Evolutionary conservation across 1,140 invertebrate species (phyloP).

Genomic region (Hestina assimilis): DNA sequence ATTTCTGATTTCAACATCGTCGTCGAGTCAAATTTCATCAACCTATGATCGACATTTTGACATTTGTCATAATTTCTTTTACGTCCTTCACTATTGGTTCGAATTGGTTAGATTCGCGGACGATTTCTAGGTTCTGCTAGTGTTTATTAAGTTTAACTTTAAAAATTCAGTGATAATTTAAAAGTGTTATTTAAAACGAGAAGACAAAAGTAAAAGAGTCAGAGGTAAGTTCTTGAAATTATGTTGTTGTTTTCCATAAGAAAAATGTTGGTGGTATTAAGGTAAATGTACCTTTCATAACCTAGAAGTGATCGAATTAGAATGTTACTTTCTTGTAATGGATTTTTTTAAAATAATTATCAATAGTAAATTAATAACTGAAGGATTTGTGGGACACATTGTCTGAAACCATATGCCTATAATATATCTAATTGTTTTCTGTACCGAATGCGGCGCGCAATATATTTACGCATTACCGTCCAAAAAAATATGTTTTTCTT

Average conservation of each 20-base stretch:
- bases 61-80: constrained; percentile 19
- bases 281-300: constrained; percentile 33
- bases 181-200: constrained; percentile 54
- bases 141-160: constrained; percentile 64
- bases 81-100: constrained; percentile 36
- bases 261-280: constrained; percentile 17
- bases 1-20: too few relatives aligned
- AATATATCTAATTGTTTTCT: too few relatives aligned
- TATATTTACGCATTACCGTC: not conserved
- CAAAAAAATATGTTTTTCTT: too few relatives aligned
- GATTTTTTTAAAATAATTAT: not conserved
- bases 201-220: constrained; percentile 24
- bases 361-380: not conserved
- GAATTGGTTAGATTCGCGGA: constrained; percentile 48
- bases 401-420: too few relatives aligned
- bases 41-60: constrained; percentile 30
- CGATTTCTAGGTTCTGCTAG: constrained; percentile 50
- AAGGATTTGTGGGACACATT: not conserved
- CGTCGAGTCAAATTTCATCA: too few relatives aligned
- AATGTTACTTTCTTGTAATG: constrained; percentile 5
- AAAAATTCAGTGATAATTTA: constrained; percentile 69
- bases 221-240: constrained; percentile 41
- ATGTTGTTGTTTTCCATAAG: not conserved
- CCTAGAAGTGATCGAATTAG: constrained; percentile 29
- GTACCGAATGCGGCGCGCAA: not conserved